Evolutionary conservation across 2,113 vertebrate species (phyloP), one percentile per base, ranked within the genome.

Genomic region (Egretta garzetta): DNA sequence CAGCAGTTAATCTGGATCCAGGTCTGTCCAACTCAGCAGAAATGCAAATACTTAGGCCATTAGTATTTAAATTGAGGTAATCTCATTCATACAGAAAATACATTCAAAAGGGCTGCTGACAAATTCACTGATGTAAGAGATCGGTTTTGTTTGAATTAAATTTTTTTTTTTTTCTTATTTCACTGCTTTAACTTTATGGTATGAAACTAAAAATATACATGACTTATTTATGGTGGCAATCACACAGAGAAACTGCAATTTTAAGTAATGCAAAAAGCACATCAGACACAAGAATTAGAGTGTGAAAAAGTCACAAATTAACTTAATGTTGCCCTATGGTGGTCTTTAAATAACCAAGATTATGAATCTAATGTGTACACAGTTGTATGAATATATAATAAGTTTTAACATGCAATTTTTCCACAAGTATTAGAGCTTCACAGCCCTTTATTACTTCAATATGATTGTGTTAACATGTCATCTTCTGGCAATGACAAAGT

Each of bases 341-440:
- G 32, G 30, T 90, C 71, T 80, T 89, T 39, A 81, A 84, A 84
- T 72, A 89, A 84, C 63, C 4, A 87, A 92, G 53, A 66, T 75
- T 55, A 80, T 68, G 22, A 88, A 85, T 74, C n/a, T 94, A n/a
- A 73, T 6, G 22, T 67, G 35, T 45, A 75, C 58, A 58, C 45
- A 80, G 32, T 27, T 64, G 4, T 58, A 72, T 80, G 89, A 80
- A 82, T 35, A 81, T 13, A 16, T 39, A 70, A 3, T 30, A 94
- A 67, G 49, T 60, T 77, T 58, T 59, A 93, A 80, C 97, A 91
- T 94, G 97, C 93, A 72, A 24, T 84, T 86, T 94, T 56, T 21
- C 37, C 62, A 82, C 53, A 79, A 47, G 49, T 62, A 41, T 79
- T 70, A 88, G 50, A 96, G 49, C 74, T 93, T 95, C 72, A 53